phyloP scores from a whole-genome alignment of 2,888 invertebrate species.

The Drosophila setosimentum region DNA sequence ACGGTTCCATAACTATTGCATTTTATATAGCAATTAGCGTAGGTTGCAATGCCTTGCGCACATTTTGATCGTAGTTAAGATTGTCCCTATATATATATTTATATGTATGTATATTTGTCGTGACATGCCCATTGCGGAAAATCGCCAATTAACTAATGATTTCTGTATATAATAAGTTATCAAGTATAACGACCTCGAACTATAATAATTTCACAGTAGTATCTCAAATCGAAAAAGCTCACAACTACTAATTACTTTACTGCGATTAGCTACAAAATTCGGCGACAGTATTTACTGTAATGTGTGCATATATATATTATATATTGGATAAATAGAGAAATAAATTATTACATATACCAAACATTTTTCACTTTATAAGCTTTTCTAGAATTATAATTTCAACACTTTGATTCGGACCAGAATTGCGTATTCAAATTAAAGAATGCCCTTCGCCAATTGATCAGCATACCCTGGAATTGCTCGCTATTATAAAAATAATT shows the following conservation, averaged over 20 bases:
- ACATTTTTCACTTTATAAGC: background rate
- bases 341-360: background rate
- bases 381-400: background rate
- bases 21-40: constrained; percentile 61
- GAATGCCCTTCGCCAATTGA: too few relatives aligned
- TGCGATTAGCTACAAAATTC: background rate
- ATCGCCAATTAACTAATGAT: constrained; percentile 39
- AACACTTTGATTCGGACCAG: too few relatives aligned
- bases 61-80: constrained; percentile 58
- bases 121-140: constrained; percentile 59
- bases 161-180: constrained; percentile 41
- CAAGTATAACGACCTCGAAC: constrained; percentile 23
- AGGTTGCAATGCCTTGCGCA: constrained; percentile 50
- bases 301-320: background rate
- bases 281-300: background rate
- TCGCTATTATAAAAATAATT: too few relatives aligned
- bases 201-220: constrained; percentile 4
- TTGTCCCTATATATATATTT: constrained; percentile 14
- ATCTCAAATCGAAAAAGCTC: background rate
- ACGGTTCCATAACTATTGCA: constrained; percentile 50
- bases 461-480: too few relatives aligned
- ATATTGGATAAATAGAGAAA: background rate
- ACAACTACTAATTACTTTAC: background rate
- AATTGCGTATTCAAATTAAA: background rate
- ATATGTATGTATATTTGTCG: constrained; percentile 22